Base-by-base conservation (phyloP, 1,140 invertebrate species). In the Calephelis virginiensis region DNA sequence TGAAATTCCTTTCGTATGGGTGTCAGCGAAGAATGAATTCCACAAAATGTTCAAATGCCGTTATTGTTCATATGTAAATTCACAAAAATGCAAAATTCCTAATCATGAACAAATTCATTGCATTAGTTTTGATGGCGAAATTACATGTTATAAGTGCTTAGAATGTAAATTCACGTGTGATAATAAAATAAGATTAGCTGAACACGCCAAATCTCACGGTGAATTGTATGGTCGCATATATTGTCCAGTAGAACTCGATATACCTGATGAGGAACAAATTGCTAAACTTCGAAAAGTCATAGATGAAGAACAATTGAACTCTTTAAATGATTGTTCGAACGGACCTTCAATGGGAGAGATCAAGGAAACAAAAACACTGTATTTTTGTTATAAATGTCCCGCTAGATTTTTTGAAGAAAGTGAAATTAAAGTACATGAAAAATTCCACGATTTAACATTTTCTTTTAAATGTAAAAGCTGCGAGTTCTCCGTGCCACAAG, bases 81-180 rank as follows among this genome's bases (percentile, higher is more conserved):
- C 94, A 8, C 89, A 95, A 45, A 95, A 95, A 88, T 94, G 94
- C 45, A 96, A 96, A 81, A 95, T 97, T 43, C 93, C 94, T n/a
- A 95, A 96, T 70, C 97, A 98, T 85, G 96, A 97, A 83, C 94
- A 95, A 82, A 96, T 97, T 94, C 97, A 97, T 85, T 92, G 92
- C n/a, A 73, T 85, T 40, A 71, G 76, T 75, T 90, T 68, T 83
- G 93, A 77, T 83, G 92, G 68, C 83, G 86, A 89, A 61, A 88
- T 74, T 75, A 92, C 56, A 50, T 76, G 79, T 64, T 88, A 82
- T 65, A 92, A 92, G 66, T 98, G 96, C 81, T 93, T 94, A 2
- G 94, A 96, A 71, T 98, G 97, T 85, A 96, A 95, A 84, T 97
- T 96, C 77, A 93, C 94, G 13, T 97, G 96, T 81, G 94, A 95